Evolutionary conservation across 1,140 invertebrate species (phyloP), one percentile per base, ranked within the genome.

Genomic region (Gonatopus flavifemur): DNA sequence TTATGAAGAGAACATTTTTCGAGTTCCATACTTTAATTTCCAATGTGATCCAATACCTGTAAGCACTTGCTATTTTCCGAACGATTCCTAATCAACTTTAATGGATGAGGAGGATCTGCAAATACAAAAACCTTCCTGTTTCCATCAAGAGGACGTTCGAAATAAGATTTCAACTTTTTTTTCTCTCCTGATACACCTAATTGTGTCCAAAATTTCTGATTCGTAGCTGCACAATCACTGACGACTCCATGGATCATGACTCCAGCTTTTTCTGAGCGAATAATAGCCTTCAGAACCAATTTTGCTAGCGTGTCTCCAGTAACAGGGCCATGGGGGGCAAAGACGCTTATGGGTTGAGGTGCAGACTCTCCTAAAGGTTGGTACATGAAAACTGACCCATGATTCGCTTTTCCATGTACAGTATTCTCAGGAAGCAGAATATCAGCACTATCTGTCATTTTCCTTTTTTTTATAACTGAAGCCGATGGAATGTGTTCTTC

Each of bases 321-420:
- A 1, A 47, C 47, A 13, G 51, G 41, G 24, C 55, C 51, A 35
- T 46, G 43, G 12, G 49, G 50, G 9, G 50, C 51, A 46, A 57
- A 55, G n/a, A 61, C 58, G 9, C 30, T 47, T 31, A 55, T 37
- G 10, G 53, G 48, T 28, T 55, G 49, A 9, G 36, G 15, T 20
- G 44, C 48, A 10, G 39, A 22, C 19, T 51, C 39, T 15, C 41
- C 30, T 9, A 58, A 19, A n/a, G 51, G 46, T 24, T 62, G 56
- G 19, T 44, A 59, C 49, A 62, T 55, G 3, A 59, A n/a, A 10
- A 56, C 52, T n/a, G 56, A 45, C 12, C 49, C 56, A 40, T 59
- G 35, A 31, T 52, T 50, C 3, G 52, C 53, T 16, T 49, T 57
- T 15, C 52, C 51, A 32, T 19, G 47, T 4, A 37, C n/a, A 33